Percentiles rank a stretch among this genome's conserved stretches.
Conservation (phyloP, 1,140 invertebrate genomes). For the Rhynchophorus ferrugineus region DNA sequence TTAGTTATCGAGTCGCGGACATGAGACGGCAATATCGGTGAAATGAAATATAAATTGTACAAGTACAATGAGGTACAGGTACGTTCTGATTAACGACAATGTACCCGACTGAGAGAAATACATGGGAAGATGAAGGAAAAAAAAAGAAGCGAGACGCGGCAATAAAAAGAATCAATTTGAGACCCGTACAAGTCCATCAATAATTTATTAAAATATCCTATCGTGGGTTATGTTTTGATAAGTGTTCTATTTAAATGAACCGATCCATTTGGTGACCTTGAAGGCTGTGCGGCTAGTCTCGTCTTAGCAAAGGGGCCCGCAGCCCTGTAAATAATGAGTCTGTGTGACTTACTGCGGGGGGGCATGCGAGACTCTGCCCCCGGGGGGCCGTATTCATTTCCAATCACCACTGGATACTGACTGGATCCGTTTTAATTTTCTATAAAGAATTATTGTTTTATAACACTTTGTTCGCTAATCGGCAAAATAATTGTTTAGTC, state of each 20-base stretch:
- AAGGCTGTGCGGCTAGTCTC: slow-evolving; percentile 16
- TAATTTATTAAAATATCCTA: slow-evolving; percentile 18
- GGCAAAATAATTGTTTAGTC: slow-evolving; percentile 23
- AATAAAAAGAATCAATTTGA: slow-evolving; percentile 10
- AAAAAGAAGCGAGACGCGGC: background rate
- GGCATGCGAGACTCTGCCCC: slow-evolving; percentile 29
- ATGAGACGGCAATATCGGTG: no score
- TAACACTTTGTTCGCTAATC: slow-evolving; percentile 34
- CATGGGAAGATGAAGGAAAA: background rate
- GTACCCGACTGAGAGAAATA: no score
- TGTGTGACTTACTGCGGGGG: slow-evolving; percentile 39
- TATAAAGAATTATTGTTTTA: slow-evolving; percentile 39
- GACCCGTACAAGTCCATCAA: slow-evolving; percentile 9
- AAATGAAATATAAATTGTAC: no score
- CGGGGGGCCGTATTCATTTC: slow-evolving; percentile 41
- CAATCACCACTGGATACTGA: slow-evolving; percentile 42
- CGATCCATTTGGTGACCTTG: slow-evolving; percentile 27
- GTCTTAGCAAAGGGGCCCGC: slow-evolving; percentile 35
- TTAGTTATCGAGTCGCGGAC: no score
- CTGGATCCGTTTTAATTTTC: slow-evolving; percentile 37
- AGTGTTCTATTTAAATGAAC: slow-evolving; percentile 27
- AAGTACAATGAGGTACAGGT: no score
- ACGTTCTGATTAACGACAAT: background rate
- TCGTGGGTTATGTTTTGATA: slow-evolving; percentile 21
- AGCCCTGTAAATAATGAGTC: slow-evolving; percentile 38